These are phyloP conservation scores for Diogma glabrata DNA, from an alignment of 2,888 invertebrate species.

Conservation along the genomic window DNA sequence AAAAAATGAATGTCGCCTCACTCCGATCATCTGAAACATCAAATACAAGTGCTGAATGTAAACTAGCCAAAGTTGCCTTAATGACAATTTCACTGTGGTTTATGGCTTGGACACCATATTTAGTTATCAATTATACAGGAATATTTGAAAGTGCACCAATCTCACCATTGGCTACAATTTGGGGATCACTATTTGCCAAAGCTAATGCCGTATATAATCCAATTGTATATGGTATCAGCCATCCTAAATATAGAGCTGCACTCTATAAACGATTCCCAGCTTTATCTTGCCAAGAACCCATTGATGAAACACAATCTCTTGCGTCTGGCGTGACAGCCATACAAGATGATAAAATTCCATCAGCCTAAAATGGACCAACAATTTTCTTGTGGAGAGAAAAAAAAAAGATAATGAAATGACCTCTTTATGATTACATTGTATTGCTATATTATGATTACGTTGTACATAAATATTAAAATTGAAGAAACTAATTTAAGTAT, in stretches of 20 bases:
- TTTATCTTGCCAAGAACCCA: constrained; percentile 37
- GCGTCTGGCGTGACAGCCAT: constrained; percentile 15
- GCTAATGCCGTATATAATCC: constrained; percentile 46
- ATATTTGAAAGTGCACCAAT: constrained; percentile 39
- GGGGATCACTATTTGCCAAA: constrained; percentile 49
- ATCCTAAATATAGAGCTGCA: constrained; percentile 49
- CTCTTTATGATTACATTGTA: no score
- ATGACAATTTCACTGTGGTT: constrained; percentile 52
- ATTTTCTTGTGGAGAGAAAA: no score
- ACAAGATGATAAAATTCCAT: constrained; percentile 13
- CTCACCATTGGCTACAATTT: constrained; percentile 42
- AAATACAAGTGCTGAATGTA: constrained; percentile 42
- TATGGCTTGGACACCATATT: constrained; percentile 56
- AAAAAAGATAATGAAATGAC: no score
- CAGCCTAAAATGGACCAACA: no score
- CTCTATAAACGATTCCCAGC: constrained; percentile 50
- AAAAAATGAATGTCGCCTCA: constrained; percentile 52
- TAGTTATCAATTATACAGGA: constrained; percentile 43
- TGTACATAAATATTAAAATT: no score
- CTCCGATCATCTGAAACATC: constrained; percentile 42
- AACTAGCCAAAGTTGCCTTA: constrained; percentile 47
- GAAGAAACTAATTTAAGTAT: no score
- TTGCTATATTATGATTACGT: no score
- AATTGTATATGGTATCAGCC: constrained; percentile 48
- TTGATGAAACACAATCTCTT: constrained; percentile 14